Evolutionary conservation across 2,113 vertebrate species (phyloP).

Genomic region (Neopipo cinnamomea): DNA sequence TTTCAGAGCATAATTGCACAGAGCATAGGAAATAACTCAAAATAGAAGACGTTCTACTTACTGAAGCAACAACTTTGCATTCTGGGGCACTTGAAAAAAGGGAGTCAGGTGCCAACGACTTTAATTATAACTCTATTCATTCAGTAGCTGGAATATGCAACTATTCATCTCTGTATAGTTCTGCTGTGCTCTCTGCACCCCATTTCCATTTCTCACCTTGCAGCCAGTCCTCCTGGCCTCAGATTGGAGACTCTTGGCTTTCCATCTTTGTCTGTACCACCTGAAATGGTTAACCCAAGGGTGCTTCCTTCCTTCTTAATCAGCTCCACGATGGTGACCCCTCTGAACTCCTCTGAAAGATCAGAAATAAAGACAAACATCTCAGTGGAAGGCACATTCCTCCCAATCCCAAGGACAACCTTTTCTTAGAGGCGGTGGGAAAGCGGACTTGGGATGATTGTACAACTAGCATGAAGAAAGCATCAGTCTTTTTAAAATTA

Average conservation of each 20-base stretch:
- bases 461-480: background rate
- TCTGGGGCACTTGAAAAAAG: background rate
- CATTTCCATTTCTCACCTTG: slow-evolving; percentile 84
- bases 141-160: background rate
- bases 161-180: background rate
- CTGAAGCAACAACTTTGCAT: slow-evolving; percentile 12
- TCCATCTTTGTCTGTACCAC: slow-evolving; percentile 96
- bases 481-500: background rate
- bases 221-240: slow-evolving; percentile 90
- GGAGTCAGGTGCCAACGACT: background rate
- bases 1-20: slow-evolving; percentile 22
- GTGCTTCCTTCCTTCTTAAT: slow-evolving; percentile 95
- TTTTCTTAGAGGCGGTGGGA: background rate
- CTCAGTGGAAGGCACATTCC: background rate
- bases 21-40: background rate
- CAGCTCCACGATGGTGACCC: slow-evolving; percentile 92
- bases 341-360: slow-evolving; percentile 87
- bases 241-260: slow-evolving; percentile 95
- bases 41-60: background rate
- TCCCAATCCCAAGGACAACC: background rate
- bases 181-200: background rate
- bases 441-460: background rate
- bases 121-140: background rate
- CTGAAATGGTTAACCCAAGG: slow-evolving; percentile 94
- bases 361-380: background rate